Base-by-base conservation (phyloP, 2,797 vertebrate species). In the Heterohyrax brucei region DNA sequence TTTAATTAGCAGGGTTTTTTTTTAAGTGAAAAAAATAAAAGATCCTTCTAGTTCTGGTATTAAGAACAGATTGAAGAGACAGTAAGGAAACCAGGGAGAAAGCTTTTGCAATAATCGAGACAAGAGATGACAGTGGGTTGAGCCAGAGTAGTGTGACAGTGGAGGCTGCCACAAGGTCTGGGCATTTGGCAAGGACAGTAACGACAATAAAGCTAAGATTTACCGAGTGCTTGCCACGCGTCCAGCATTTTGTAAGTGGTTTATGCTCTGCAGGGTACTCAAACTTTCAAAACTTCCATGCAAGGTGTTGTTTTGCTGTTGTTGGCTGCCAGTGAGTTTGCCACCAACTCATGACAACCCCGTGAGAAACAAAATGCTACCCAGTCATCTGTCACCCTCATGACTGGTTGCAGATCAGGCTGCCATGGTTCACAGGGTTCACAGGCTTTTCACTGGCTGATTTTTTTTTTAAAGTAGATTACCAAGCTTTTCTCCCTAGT, bases 1-100 rank as follows among this genome's bases (percentile, higher is more conserved):
- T 93, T 87, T 81, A 46, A 77, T 64, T 30, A 64, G 79, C 86
- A 66, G 46, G 9, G n/a, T 72, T 19, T 26, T 80, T 87, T 83
- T 16, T n/a, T 82, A 59, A 59, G 5, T 21, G 56, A 12, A 62
- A 86, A 66, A 53, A 33, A 1, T 56, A 59, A 39, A 87, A 79
- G 50, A 61, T 12, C 33, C 21, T 26, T 10, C 3, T 5, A 70
- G 75, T 33, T 84, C 73, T 3, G 7, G 39, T 50, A 22, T 44
- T 48, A 80, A 56, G 66, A 46, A 84, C 10, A 22, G 44, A 64
- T 10, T 26, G 62, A 39, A 81, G 50, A 76, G 53, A 13, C 0
- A 33, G 21, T 3, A 64, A 46, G 59, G 61, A 84, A 33, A 5
- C 50, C 66, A 50, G 44, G 50, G 0, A 18, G 30, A 18, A 33